Percentiles rank a stretch among this genome's conserved stretches.
Evolutionary conservation across 2,113 vertebrate species (phyloP).

Genomic region (Malurus cyaneus): DNA sequence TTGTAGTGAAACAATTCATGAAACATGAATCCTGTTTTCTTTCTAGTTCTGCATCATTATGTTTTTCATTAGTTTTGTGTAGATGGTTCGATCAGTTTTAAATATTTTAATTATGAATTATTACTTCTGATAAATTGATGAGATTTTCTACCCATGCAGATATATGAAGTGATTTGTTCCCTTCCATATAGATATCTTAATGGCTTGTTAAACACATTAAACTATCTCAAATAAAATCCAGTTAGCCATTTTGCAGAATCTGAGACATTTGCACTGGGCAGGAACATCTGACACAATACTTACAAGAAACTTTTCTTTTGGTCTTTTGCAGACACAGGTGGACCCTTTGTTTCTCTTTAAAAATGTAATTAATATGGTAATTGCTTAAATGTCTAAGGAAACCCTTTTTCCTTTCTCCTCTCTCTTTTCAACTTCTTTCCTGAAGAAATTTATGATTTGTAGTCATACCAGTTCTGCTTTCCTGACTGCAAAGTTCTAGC

Average conservation of each 20-base stretch:
- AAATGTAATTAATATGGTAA: not conserved
- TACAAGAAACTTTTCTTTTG: not conserved
- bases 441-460: not conserved
- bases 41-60: not conserved
- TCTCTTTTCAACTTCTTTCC: not conserved
- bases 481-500: not conserved
- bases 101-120: not conserved
- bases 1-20: not conserved
- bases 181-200: not conserved
- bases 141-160: not conserved
- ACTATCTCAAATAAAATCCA: not conserved
- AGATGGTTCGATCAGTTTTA: not conserved
- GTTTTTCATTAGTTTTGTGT: not conserved
- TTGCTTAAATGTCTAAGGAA: not conserved
- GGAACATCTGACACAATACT: not conserved
- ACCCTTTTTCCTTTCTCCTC: not conserved
- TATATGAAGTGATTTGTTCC: not conserved
- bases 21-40: not conserved
- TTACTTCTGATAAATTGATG: not conserved
- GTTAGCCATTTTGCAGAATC: not conserved
- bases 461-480: conserved; percentile 3
- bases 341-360: not conserved
- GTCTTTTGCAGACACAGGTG: not conserved
- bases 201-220: not conserved
- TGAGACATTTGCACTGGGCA: not conserved